A percentile compares a stretch with the other conserved stretches of the same genome.
These are phyloP conservation scores for Cettia cetti DNA, from an alignment of 2,113 vertebrate species.

Conservation along the genomic window DNA sequence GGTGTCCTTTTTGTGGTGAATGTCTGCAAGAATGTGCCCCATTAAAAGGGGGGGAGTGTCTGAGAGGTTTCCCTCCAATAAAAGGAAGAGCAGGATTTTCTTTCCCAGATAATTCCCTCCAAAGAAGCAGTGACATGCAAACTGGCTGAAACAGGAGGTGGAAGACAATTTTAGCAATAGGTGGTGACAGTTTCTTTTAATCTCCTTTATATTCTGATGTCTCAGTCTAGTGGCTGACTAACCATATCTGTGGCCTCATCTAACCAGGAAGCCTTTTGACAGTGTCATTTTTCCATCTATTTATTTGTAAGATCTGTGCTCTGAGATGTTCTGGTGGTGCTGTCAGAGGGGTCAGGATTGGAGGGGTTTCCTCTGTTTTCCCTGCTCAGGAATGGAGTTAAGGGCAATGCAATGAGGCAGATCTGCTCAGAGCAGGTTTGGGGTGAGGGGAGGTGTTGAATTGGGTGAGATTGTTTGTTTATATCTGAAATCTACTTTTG, in stretches of 20 bases:
- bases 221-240: not conserved
- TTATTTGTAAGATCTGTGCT: not conserved
- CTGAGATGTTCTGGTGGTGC: not conserved
- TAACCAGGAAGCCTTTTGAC: not conserved
- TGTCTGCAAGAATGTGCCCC: not conserved
- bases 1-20: fast-evolving
- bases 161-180: not conserved
- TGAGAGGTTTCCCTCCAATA: not conserved
- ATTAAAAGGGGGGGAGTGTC: not conserved
- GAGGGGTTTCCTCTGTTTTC: not conserved
- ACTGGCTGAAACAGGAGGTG: not conserved
- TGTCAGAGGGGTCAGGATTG: not conserved
- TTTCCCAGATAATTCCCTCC: not conserved
- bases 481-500: not conserved
- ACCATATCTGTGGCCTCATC: not conserved
- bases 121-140: not conserved
- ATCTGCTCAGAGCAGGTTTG: not conserved
- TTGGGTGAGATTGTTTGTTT: not conserved
- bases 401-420: not conserved
- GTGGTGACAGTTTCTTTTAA: constrained; percentile 36
- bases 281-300: not conserved
- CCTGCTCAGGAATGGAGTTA: fast-evolving
- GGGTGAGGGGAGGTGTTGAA: not conserved
- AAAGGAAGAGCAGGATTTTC: not conserved
- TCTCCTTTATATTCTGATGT: not conserved